Conservation (phyloP, 2,888 invertebrate species). For the Calameuta pallipes region DNA sequence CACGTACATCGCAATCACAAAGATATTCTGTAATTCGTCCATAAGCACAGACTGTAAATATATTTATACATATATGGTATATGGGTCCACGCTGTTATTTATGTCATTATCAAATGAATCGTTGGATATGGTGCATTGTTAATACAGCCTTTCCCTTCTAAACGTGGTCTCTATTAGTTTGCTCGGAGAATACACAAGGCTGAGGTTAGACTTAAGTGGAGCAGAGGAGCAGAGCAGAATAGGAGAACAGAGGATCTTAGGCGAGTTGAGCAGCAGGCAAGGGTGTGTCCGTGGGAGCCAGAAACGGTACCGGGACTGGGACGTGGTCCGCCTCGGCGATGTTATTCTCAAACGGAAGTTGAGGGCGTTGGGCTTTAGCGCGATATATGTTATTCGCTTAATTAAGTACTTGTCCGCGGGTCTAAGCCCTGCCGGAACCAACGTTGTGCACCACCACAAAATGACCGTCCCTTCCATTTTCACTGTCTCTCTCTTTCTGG, state of each 20-base stretch:
- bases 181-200: slow-evolving; percentile 23
- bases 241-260: slow-evolving; percentile 8
- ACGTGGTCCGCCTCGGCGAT: slow-evolving; percentile 18
- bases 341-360: slow-evolving; percentile 33
- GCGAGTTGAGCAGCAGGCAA: slow-evolving; percentile 4
- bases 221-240: background rate
- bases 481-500: background rate
- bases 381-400: slow-evolving; percentile 63
- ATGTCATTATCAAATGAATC: background rate
- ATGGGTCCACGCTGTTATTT: background rate
- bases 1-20: background rate
- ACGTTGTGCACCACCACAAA: slow-evolving; percentile 6
- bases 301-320: slow-evolving; percentile 2
- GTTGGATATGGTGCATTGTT: slow-evolving; percentile 9
- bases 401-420: slow-evolving; percentile 59
- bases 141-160: slow-evolving; percentile 8
- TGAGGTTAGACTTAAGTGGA: slow-evolving; percentile 6
- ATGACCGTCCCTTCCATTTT: background rate
- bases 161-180: slow-evolving; percentile 23
- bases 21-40: background rate
- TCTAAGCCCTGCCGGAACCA: slow-evolving; percentile 20
- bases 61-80: background rate
- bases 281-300: slow-evolving; percentile 18
- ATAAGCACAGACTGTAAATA: background rate
- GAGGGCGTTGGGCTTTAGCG: slow-evolving; percentile 39